Conservation (phyloP, 2,113 vertebrate species). For the Lophotis ruficrista region DNA sequence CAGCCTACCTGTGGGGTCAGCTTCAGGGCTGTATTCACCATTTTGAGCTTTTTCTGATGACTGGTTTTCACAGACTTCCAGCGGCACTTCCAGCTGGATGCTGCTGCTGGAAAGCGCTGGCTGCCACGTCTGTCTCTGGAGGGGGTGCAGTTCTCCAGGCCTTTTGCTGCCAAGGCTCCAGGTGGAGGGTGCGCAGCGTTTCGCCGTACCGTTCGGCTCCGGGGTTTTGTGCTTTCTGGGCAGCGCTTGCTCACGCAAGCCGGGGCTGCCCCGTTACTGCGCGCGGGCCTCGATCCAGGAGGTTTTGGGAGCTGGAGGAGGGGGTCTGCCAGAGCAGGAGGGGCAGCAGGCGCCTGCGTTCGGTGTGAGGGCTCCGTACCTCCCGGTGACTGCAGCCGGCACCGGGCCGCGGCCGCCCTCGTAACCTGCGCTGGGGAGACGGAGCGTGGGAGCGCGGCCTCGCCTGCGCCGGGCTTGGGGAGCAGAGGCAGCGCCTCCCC, state of each 20-base stretch:
- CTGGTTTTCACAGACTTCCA: not conserved
- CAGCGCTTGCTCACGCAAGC: not conserved
- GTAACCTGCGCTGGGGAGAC: accelerated
- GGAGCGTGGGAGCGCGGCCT: no score
- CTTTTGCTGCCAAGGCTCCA: not conserved
- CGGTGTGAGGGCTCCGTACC: no score
- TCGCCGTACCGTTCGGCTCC: not conserved
- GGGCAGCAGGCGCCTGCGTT: not conserved
- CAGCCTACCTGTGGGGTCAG: not conserved
- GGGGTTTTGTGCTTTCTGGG: not conserved
- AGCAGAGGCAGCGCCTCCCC: not conserved
- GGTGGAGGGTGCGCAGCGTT: no score
- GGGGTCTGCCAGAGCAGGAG: not conserved
- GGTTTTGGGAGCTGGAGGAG: not conserved
- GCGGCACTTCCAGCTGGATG: accelerated
- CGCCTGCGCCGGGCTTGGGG: not conserved
- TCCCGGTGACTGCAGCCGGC: not conserved
- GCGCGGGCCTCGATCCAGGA: not conserved
- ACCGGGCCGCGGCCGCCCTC: not conserved
- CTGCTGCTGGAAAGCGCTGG: not conserved
- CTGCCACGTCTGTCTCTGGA: not conserved
- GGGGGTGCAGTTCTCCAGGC: no score
- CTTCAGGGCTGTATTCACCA: not conserved
- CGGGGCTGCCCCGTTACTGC: not conserved
- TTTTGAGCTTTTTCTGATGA: not conserved